Percentiles rank a stretch among this genome's conserved stretches.
Conservation (phyloP, 2,888 invertebrate species). For the Nemurella pictetii region DNA sequence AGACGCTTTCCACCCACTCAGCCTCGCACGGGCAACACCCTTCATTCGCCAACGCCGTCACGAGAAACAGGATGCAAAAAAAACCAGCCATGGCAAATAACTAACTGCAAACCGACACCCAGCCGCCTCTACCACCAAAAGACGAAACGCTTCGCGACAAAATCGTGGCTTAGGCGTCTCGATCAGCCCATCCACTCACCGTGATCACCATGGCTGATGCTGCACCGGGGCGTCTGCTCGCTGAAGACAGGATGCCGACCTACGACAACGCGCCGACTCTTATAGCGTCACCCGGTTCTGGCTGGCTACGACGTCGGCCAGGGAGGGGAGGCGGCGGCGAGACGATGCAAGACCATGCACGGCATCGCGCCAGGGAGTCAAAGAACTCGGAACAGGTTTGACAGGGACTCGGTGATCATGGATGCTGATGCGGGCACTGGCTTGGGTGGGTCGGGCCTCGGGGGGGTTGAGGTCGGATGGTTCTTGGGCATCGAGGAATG, state of each 20-base stretch:
- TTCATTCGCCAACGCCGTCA: too few species aligned
- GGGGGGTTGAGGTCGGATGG: not conserved
- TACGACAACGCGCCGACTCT: not conserved
- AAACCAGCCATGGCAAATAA: too few species aligned
- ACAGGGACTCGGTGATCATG: not conserved
- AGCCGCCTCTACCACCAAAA: too few species aligned
- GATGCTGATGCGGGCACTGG: not conserved
- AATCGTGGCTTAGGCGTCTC: too few species aligned
- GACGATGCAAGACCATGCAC: not conserved
- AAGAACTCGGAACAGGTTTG: not conserved
- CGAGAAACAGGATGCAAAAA: too few species aligned
- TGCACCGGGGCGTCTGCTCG: conserved; percentile 1
- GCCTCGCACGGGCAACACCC: too few species aligned
- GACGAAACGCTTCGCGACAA: too few species aligned
- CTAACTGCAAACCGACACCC: too few species aligned
- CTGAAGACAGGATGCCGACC: not conserved
- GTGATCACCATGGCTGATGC: not conserved
- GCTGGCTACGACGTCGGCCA: not conserved
- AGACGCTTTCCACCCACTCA: too few species aligned
- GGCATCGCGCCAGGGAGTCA: not conserved
- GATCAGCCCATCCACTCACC: not conserved
- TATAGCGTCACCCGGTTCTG: not conserved
- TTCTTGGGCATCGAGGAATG: too few species aligned
- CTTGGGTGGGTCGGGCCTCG: not conserved
- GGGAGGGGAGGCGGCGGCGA: not conserved